A percentile compares a stretch with the other conserved stretches of the same genome.
Evolutionary conservation across 2,888 invertebrate genomes (phyloP).

Genomic region (Protonemura montana): DNA sequence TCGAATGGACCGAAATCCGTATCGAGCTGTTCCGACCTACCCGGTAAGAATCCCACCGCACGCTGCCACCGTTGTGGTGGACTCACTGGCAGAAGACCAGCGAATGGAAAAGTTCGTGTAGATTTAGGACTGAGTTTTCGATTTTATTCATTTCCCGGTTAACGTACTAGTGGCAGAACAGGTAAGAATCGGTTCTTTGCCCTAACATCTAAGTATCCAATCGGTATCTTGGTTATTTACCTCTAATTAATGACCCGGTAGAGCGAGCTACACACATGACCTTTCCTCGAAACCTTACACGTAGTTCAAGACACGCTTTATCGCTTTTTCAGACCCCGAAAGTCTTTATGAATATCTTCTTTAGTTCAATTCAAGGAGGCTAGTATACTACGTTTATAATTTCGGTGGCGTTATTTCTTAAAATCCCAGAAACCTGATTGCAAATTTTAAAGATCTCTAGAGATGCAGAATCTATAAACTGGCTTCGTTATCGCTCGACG

Average conservation of each 20-base stretch:
- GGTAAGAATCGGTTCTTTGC: too few relatives aligned
- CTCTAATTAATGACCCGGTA: too few relatives aligned
- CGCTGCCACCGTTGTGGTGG: neutral
- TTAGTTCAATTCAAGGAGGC: neutral
- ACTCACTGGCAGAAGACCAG: too few relatives aligned
- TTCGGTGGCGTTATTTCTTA: neutral
- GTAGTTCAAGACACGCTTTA: neutral
- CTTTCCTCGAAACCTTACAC: neutral
- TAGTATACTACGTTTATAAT: neutral
- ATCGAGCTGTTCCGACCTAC: constrained; percentile 54
- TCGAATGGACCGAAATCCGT: constrained; percentile 45
- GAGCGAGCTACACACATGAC: neutral
- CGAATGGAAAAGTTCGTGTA: too few relatives aligned
- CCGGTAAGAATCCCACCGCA: constrained; percentile 55
- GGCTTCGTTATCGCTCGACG: neutral
- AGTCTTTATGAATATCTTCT: neutral
- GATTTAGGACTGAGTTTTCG: too few relatives aligned
- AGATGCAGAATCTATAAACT: neutral
- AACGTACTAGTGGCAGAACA: too few relatives aligned
- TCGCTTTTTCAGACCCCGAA: neutral
- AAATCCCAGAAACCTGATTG: neutral
- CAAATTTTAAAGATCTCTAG: neutral
- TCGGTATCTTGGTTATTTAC: neutral
- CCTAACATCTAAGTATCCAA: too few relatives aligned
- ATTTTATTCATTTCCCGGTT: too few relatives aligned